Evolutionary conservation across 2,113 vertebrate species (phyloP).

Genomic region (Cyrtonyx montezumae): DNA sequence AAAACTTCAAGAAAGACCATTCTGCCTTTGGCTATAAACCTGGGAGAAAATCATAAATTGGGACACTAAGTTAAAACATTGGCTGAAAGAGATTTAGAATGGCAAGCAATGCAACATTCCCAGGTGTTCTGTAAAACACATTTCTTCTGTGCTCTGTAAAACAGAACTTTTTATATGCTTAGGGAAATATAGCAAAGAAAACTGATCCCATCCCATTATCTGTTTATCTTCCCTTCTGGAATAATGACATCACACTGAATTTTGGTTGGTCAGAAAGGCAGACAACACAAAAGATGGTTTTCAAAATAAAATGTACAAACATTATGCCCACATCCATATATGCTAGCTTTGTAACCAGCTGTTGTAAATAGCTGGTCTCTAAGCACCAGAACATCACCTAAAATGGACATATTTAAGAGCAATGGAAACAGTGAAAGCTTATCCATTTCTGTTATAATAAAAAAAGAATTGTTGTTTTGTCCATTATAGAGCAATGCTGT

Average conservation of each 20-base stretch:
- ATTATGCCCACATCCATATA: background rate
- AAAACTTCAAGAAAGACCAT: background rate
- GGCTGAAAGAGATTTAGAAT: background rate
- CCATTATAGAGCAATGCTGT: background rate
- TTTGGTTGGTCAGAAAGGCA: background rate
- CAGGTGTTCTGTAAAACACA: background rate
- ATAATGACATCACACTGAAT: background rate
- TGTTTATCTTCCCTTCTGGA: background rate
- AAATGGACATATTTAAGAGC: constrained; percentile 3
- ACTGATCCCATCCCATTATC: background rate
- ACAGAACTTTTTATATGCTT: background rate
- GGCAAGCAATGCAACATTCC: background rate
- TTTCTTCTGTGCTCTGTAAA: constrained; percentile 5
- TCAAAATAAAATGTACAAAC: background rate
- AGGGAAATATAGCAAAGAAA: background rate
- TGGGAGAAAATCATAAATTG: background rate
- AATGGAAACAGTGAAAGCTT: constrained; percentile 4
- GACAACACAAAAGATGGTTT: background rate
- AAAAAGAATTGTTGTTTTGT: background rate
- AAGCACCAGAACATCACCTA: background rate
- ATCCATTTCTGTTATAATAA: background rate
- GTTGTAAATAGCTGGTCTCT: constrained; percentile 4
- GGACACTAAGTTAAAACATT: background rate
- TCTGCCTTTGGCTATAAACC: background rate
- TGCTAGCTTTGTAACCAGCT: background rate